Conservation (phyloP, 35 echinoderm and acorn worm species). For the Chiridota heheva region DNA sequence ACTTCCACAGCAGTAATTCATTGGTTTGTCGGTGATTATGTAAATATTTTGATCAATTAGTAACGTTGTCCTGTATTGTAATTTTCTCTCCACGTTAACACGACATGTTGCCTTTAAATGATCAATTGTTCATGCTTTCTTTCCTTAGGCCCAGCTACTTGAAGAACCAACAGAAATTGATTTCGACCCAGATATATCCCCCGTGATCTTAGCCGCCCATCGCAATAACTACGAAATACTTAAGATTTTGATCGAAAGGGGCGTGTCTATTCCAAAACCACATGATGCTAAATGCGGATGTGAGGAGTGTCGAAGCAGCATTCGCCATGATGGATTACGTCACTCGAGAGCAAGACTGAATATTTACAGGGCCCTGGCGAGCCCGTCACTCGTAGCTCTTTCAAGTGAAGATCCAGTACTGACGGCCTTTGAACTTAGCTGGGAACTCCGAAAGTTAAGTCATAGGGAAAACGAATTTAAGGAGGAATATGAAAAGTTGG, state of each 20-base stretch:
- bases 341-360: slow-evolving; percentile 92
- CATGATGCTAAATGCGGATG: slow-evolving; percentile 96
- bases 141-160: slow-evolving; percentile 72
- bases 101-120: too few species aligned
- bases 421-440: slow-evolving; percentile 94
- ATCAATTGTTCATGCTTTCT: too few species aligned
- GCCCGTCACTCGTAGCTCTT: slow-evolving; percentile 91
- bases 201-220: slow-evolving; percentile 93
- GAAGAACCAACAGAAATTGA: slow-evolving; percentile 81
- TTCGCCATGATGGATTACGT: slow-evolving; percentile 83
- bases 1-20: too few species aligned
- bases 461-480: slow-evolving; percentile 99
- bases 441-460: slow-evolving; percentile 86
- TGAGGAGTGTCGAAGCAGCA: slow-evolving; percentile 89
- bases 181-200: slow-evolving; percentile 82
- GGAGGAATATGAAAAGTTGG: slow-evolving; percentile 84
- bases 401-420: slow-evolving; percentile 94
- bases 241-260: slow-evolving; percentile 86
- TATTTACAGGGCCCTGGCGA: slow-evolving; percentile 84
- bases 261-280: slow-evolving; percentile 94
- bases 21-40: too few species aligned
- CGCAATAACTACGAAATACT: slow-evolving; percentile 99
- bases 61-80: too few species aligned
- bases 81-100: too few species aligned
- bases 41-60: too few species aligned